Evolutionary conservation across 1,140 invertebrate species (phyloP).

Genomic region (Hycleus phaleratus): DNA sequence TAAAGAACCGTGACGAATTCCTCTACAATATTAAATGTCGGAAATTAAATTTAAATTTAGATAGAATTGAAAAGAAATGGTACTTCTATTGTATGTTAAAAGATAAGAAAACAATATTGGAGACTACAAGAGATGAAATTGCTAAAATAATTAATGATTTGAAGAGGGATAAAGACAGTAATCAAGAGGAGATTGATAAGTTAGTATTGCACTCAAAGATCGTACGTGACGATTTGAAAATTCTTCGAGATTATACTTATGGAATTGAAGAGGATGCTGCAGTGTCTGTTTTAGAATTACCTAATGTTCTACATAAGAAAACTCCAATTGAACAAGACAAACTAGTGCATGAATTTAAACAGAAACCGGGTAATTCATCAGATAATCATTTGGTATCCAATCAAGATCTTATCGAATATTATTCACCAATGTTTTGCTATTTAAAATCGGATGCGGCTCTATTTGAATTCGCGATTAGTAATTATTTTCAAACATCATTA

Average conservation of each 20-base stretch:
- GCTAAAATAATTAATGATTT: constrained; percentile 34
- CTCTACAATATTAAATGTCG: constrained; percentile 45
- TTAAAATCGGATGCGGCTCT: constrained; percentile 53
- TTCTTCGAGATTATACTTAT: constrained; percentile 48
- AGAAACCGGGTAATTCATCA: no score
- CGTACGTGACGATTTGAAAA: constrained; percentile 53
- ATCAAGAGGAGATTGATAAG: constrained; percentile 42
- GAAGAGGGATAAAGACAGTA: constrained; percentile 32
- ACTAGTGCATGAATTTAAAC: constrained; percentile 10
- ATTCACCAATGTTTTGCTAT: constrained; percentile 50
- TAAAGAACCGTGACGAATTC: constrained; percentile 43
- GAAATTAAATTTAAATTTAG: constrained; percentile 42
- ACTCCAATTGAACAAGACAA: constrained; percentile 46
- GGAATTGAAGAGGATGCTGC: constrained; percentile 54
- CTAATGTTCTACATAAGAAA: constrained; percentile 54
- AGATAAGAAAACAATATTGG: constrained; percentile 39
- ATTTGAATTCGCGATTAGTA: constrained; percentile 55
- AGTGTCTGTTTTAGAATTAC: constrained; percentile 50
- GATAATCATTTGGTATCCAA: no score
- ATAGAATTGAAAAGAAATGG: constrained; percentile 45
- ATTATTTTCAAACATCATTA: constrained; percentile 46
- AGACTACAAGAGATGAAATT: constrained; percentile 39
- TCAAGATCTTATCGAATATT: constrained; percentile 48
- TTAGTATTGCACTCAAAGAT: constrained; percentile 46
- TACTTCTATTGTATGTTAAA: constrained; percentile 44